phyloP scores from a whole-genome alignment of 1,140 invertebrate species.

The Drosophila nigrodunni region DNA sequence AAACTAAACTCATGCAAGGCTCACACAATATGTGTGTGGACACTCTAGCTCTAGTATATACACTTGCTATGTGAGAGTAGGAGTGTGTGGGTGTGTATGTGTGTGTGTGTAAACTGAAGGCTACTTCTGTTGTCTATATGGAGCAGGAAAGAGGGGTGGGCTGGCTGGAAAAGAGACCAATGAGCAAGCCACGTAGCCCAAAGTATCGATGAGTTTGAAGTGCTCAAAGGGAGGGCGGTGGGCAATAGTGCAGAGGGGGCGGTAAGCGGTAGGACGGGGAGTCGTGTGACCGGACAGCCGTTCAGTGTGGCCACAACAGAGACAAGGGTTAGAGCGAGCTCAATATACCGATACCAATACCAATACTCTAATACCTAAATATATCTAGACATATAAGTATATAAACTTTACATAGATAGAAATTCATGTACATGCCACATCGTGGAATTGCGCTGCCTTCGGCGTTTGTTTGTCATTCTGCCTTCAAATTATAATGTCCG shows the following conservation, averaged over 20 bases:
- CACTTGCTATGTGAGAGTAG: slow-evolving; percentile 37
- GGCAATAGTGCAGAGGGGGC: too few relatives aligned
- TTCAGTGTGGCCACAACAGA: slow-evolving; percentile 62
- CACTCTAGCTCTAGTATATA: slow-evolving; percentile 58
- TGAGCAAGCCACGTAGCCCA: slow-evolving; percentile 72
- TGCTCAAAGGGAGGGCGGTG: slow-evolving; percentile 38
- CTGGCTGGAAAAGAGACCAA: slow-evolving; percentile 72
- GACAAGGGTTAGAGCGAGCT: slow-evolving; percentile 39
- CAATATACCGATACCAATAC: slow-evolving; percentile 33
- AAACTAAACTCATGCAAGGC: slow-evolving; percentile 71
- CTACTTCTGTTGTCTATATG: slow-evolving; percentile 36
- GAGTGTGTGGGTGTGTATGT: slow-evolving; percentile 30
- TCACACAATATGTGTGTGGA: slow-evolving; percentile 41
- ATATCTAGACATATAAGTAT: slow-evolving; percentile 20
- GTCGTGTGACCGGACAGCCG: slow-evolving; percentile 79
- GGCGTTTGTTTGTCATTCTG: slow-evolving; percentile 65
- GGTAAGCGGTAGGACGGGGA: slow-evolving; percentile 16
- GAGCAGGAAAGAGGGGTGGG: slow-evolving; percentile 7
- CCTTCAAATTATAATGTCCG: slow-evolving; percentile 80
- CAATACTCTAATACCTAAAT: slow-evolving; percentile 26
- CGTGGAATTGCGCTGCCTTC: slow-evolving; percentile 3
- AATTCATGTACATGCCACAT: slow-evolving; percentile 11
- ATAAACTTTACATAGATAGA: slow-evolving; percentile 35
- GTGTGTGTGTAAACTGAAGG: slow-evolving; percentile 24
- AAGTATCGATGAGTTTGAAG: slow-evolving; percentile 82